Percentiles rank a stretch among this genome's conserved stretches.
phyloP scores from a whole-genome alignment of 2,113 vertebrate species.

The Festucalex cinctus region DNA sequence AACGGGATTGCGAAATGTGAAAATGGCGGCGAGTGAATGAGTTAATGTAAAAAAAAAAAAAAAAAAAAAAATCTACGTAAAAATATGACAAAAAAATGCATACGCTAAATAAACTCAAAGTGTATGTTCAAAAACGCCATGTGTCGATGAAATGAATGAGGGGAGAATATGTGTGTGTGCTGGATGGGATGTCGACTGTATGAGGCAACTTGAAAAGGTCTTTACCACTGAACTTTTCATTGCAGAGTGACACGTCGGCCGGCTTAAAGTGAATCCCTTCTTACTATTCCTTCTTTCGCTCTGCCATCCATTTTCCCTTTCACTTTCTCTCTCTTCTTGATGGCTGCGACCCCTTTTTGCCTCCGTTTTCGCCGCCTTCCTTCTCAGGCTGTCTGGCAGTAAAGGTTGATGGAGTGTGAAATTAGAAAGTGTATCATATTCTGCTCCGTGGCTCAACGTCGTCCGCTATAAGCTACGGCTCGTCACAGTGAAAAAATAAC shows the following conservation, averaged over 20 bases:
- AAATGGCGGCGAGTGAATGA: too few relatives aligned
- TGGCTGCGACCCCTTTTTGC: slow-evolving; percentile 28
- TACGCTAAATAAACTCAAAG: too few relatives aligned
- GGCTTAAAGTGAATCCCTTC: slow-evolving; percentile 35
- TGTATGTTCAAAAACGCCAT: not conserved
- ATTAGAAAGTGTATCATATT: slow-evolving; percentile 76
- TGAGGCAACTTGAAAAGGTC: slow-evolving; percentile 47
- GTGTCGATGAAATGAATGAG: not conserved
- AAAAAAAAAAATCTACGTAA: too few relatives aligned
- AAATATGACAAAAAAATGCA: too few relatives aligned
- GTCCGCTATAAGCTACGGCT: slow-evolving; percentile 68
- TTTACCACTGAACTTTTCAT: slow-evolving; percentile 51
- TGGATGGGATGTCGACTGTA: slow-evolving; percentile 34
- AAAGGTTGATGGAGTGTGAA: slow-evolving; percentile 74
- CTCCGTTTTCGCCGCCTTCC: slow-evolving; percentile 31
- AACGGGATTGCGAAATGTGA: too few relatives aligned
- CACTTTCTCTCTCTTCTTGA: slow-evolving; percentile 38
- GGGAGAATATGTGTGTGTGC: not conserved
- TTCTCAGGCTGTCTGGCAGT: slow-evolving; percentile 52
- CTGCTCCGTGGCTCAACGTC: slow-evolving; percentile 69
- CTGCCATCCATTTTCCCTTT: slow-evolving; percentile 42
- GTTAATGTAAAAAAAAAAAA: not conserved
- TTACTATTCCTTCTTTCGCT: slow-evolving; percentile 27
- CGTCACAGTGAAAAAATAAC: slow-evolving; percentile 72
- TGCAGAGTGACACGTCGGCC: slow-evolving; percentile 40